Base-by-base conservation (phyloP, 2,888 invertebrate species). In the Smittia sp. region DNA sequence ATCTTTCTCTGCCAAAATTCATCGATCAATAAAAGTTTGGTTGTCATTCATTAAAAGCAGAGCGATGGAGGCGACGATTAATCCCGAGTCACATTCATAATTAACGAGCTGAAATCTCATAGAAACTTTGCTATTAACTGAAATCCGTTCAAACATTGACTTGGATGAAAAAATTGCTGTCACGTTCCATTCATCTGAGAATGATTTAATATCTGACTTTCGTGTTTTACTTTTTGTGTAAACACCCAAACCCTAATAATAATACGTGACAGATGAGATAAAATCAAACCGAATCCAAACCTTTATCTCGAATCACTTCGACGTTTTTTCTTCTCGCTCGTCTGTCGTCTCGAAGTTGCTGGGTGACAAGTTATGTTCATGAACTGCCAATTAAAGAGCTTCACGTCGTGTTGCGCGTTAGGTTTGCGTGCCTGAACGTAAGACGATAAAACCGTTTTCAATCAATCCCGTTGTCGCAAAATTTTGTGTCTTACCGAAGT, bases 171-270 rank as follows among this genome's bases (percentile, higher is more conserved):
- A 58, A 58, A 63, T 63, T 63, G 25, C 22, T n/a, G 63, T 63
- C 63, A 63, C 63, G 63, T 63, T 27, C 15, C 22, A 25, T 63
- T 63, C 63, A 63, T 63, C 63, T 27, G 63, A 63, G 27, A 63
- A 63, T 63, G 63, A 63, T 63, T 63, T 63, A 63, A 63, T 63
- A 63, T 63, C 63, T 25, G 63, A 63, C 63, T 63, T 63, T 25
- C 27, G n/a, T 63, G 41, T 22, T 41, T 46, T 22, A 41, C 32
- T 39, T 67, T 67, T 67, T 67, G 67, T 46, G 41, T 22, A 67
- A 67, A 67, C 46, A 20, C 20, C 24, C 39, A 67, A 67, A 39
- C 67, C 39, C 38, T 38, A 38, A 38, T 63, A 58, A 58, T 58
- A 27, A 63, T 63, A 63, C 63, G 63, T 63, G 63, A 63, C 20